Evolutionary conservation across 2,797 vertebrate genomes (phyloP), one percentile per base, ranked within the genome.

Genomic region (Sebastes hubbsi): DNA sequence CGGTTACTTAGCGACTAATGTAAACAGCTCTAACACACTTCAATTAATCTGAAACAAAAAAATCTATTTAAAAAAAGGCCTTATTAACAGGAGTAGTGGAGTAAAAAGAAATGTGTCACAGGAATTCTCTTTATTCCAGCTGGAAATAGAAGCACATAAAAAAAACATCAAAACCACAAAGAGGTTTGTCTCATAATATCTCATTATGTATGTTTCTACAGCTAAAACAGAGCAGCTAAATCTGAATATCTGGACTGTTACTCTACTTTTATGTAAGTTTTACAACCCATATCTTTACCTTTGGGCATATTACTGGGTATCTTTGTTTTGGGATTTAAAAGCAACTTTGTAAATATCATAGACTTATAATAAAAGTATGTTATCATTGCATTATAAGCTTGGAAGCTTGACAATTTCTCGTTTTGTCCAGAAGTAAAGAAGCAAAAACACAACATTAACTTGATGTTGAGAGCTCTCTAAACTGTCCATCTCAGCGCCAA

Each of bases 401-500:
- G 24, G 24, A 27, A 27, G 27, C 27, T 58, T 60, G 7, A 25
- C 56, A 2, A 49, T 8, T 27, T 32, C 20, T 59, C 4, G 8
- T 38, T 61, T 56, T 32, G 14, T 32, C 11, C 59, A 56, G 25
- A 59, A 24, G 7, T 29, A 36, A 71, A 75, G 56, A 60, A 54
- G 46, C 46, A 77, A 34, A 34, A 81, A 67, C 9, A 70, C 22
- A 38, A 46, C 49, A 38, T n/a, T 8, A 79, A 72, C 72, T 55
- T 70, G 27, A 32, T 34, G 20, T 46, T 77, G 62, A 58, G 63
- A 36, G 18, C 42, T 46, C 16, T 8, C 1, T 46, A 18, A 46
- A 46, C 42, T 46, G 42, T 78, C 70, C 70, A 67, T 85, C 83
- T 80, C 80, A 76, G 77, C 73, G 62, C 66, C 75, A 74, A 11